These are phyloP conservation scores for Pogonus chalceus DNA, from an alignment of 1,140 invertebrate species.

Conservation along the genomic window DNA sequence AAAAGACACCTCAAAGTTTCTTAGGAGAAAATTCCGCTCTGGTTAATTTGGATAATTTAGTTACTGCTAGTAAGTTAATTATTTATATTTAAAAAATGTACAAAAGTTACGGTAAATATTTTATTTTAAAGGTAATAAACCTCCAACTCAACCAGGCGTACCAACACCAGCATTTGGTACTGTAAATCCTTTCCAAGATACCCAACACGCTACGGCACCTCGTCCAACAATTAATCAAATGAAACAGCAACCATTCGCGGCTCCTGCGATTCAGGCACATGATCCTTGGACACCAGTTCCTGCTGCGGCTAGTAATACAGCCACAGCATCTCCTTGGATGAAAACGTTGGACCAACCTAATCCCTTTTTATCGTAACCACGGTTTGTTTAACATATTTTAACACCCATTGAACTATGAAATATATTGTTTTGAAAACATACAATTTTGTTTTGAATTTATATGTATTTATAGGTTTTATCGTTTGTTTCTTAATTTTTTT, in stretches of 20 bases:
- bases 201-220: conserved; percentile 19
- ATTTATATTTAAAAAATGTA: not conserved
- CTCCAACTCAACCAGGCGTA: conserved; percentile 23
- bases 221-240: conserved; percentile 44
- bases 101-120: not conserved
- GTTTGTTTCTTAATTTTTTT: no score
- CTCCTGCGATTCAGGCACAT: conserved; percentile 22
- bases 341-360: conserved; percentile 12
- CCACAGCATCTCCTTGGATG: conserved; percentile 9
- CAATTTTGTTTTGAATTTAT: no score
- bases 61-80: conserved; percentile 43
- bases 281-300: conserved; percentile 36
- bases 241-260: conserved; percentile 38
- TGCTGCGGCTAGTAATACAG: conserved; percentile 19
- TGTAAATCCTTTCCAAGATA: conserved; percentile 39
- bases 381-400: no score
- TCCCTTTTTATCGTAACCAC: conserved; percentile 12
- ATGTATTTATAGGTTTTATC: no score
- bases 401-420: no score
- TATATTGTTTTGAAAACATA: no score
- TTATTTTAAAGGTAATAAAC: conserved; percentile 21
- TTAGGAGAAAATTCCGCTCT: conserved; percentile 88
- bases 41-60: conserved; percentile 91
- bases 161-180: conserved; percentile 22
- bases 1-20: conserved; percentile 86